Evolutionary conservation across 2,888 invertebrate species (phyloP), one percentile per base, ranked within the genome.

Genomic region (Globia sparganii): DNA sequence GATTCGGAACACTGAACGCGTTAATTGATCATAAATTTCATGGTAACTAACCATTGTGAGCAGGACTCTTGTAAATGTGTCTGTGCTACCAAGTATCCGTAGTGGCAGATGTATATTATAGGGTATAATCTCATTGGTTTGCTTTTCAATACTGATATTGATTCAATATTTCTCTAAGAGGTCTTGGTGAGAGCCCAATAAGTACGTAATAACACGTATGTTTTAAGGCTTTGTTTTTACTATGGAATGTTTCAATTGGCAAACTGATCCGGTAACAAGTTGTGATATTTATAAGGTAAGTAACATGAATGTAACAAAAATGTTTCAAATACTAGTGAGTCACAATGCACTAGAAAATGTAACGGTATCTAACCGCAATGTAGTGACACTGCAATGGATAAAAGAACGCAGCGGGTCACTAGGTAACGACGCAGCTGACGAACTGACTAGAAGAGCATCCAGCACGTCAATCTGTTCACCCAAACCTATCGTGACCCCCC

Each of bases 11-110:
- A 81, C 79, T 85, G 71, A 46, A 78, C 64, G 70, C 37, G 34
- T 56, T 85, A 83, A 83, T 81, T 83, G 80, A 64, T 83, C 72
- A 75, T 85, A 87, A 84, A 84, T 83, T 86, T 81, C 77, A 77
- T 82, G 69, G 78, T 81, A 80, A 84, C 82, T 82, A 84, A 83
- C 83, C 78, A 75, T 84, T 80, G 79, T 79, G 79, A 87, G 66
- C 76, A 78, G 46, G 56, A 37, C 56, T 75, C 79, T 78, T 83
- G 78, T 86, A 79, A 83, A 79, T 85, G 67, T 74, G 76, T 75
- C 61, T 53, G 66, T 77, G 43, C 69, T 68, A 46, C 64, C 72
- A 79, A 82, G 62, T 77, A 69, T 49, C 67, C 58, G 58, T 59
- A 53, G 75, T 76, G 3, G 21, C 8, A 53, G 56, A 66, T 73